Conservation (phyloP, 2,113 vertebrate species). For the Micronycteris hirsuta region DNA sequence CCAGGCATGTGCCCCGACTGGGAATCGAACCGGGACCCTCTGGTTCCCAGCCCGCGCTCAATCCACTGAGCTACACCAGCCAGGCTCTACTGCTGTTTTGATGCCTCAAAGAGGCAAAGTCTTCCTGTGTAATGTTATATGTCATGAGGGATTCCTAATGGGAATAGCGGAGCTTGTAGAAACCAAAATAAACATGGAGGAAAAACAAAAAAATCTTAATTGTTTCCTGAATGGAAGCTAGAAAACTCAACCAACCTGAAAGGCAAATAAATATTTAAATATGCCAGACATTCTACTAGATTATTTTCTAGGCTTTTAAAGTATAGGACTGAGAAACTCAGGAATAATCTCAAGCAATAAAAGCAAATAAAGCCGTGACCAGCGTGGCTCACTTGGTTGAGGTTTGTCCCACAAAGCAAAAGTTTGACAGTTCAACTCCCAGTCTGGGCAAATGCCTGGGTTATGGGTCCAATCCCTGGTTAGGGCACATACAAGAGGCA, state of each 20-base stretch:
- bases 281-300: background rate
- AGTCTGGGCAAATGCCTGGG: too few relatives aligned
- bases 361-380: background rate
- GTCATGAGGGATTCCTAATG: background rate
- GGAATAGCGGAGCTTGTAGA: background rate
- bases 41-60: too few relatives aligned
- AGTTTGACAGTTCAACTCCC: too few relatives aligned
- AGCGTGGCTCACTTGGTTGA: too few relatives aligned
- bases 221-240: background rate
- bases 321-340: background rate
- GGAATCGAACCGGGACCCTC: too few relatives aligned
- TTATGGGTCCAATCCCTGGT: too few relatives aligned
- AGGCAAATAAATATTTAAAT: constrained; percentile 14
- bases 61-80: too few relatives aligned
- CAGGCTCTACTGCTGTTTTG: background rate
- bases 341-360: background rate
- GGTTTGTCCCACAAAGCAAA: too few relatives aligned
- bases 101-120: background rate
- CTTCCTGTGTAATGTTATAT: background rate
- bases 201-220: background rate
- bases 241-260: background rate
- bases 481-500: too few relatives aligned
- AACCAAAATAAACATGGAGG: background rate
- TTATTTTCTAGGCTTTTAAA: background rate
- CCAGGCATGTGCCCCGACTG: too few relatives aligned